phyloP scores from a whole-genome alignment of 2,888 invertebrate genomes.

The Eudasyphora cyanicolor region DNA sequence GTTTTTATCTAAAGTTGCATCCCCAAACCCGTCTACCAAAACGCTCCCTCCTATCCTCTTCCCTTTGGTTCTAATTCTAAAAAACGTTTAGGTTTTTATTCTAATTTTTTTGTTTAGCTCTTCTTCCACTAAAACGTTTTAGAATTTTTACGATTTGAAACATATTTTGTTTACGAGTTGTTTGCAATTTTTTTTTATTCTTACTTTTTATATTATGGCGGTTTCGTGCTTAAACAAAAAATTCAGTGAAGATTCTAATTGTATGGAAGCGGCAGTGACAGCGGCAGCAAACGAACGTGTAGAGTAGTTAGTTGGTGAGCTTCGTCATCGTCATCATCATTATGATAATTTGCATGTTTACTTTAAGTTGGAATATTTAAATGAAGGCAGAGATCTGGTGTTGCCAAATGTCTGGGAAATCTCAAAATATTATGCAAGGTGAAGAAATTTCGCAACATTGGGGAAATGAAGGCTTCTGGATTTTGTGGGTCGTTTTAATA shows the following conservation, averaged over 20 bases:
- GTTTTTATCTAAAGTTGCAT: not conserved
- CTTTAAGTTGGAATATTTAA: conserved; percentile 22
- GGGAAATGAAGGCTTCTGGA: too few relatives aligned
- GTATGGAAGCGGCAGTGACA: not conserved
- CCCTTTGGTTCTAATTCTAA: not conserved
- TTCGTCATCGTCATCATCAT: conserved; percentile 16
- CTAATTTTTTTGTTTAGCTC: not conserved
- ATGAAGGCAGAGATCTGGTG: not conserved
- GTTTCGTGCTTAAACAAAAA: not conserved
- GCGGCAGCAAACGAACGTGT: too few relatives aligned
- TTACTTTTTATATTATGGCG: conserved; percentile 30
- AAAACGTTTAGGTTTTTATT: not conserved
- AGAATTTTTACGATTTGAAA: not conserved
- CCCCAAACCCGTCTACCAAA: not conserved
- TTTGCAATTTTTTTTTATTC: not conserved
- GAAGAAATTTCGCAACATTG: not conserved
- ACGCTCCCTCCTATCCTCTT: not conserved
- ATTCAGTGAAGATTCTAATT: conserved; percentile 16
- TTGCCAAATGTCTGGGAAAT: not conserved
- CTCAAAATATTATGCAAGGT: too few relatives aligned
- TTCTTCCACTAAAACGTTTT: not conserved
- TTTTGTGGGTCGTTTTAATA: too few relatives aligned
- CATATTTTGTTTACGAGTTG: not conserved
- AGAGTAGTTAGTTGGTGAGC: conserved; percentile 41
- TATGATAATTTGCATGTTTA: conserved; percentile 54